A percentile compares a stretch with the other conserved stretches of the same genome.
phyloP scores from a whole-genome alignment of 2,888 invertebrate species.

The Cyaniris semiargus region DNA sequence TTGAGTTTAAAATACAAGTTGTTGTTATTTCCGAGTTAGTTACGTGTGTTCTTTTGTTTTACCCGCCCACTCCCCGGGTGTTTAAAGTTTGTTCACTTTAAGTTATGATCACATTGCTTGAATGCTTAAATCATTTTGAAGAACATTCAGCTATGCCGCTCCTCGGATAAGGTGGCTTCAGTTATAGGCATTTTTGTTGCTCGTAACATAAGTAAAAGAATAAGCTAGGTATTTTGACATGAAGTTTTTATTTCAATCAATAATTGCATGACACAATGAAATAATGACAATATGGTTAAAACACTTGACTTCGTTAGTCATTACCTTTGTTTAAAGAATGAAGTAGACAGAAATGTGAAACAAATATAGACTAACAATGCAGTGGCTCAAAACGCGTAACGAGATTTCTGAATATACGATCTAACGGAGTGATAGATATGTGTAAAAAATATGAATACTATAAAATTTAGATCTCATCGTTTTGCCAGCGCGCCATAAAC shows the following conservation, averaged over 20 bases:
- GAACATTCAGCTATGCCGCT: slow-evolving; percentile 2
- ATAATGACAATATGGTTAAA: no score
- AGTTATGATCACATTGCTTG: slow-evolving; percentile 4
- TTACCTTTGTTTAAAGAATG: no score
- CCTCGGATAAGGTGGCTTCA: background rate
- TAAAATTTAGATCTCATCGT: slow-evolving; percentile 19
- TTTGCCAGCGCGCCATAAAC: slow-evolving; percentile 4
- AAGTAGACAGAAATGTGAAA: background rate
- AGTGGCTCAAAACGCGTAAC: background rate
- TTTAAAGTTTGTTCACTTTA: slow-evolving; percentile 23
- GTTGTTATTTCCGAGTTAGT: slow-evolving; percentile 34
- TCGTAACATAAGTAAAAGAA: background rate
- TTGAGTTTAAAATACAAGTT: slow-evolving; percentile 38
- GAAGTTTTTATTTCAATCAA: no score
- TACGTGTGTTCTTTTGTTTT: slow-evolving; percentile 30
- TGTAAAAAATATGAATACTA: slow-evolving; percentile 20
- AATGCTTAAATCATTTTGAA: slow-evolving; percentile 1
- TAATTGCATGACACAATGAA: no score
- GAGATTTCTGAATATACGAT: slow-evolving; percentile 11
- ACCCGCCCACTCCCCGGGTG: background rate
- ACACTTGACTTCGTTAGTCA: no score
- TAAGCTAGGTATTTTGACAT: background rate
- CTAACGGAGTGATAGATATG: background rate
- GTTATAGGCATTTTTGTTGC: background rate
- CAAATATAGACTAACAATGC: background rate